Percentiles rank a stretch among this genome's conserved stretches.
phyloP scores from a whole-genome alignment of 2,888 invertebrate genomes.

The Sarcophaga caerulescens region DNA sequence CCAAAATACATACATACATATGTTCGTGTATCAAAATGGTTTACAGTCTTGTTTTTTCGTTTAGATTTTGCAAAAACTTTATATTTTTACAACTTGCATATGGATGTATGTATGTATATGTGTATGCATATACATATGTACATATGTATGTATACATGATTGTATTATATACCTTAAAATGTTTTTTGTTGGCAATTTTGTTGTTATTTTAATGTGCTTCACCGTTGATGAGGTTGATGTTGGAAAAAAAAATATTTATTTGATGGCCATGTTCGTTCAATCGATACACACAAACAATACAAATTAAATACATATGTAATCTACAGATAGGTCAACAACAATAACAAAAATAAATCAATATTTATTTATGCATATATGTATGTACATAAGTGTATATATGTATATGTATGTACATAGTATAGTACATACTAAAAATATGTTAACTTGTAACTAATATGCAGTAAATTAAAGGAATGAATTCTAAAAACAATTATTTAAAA shows the following conservation, averaged over 20 bases:
- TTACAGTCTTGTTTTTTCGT: neutral
- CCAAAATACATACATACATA: neutral
- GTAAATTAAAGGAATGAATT: too few species aligned
- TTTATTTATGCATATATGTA: neutral
- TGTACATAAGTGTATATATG: neutral
- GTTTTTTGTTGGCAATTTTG: neutral
- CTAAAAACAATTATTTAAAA: too few species aligned
- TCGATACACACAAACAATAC: slow-evolving; percentile 26
- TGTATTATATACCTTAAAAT: neutral
- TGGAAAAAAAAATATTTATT: slow-evolving; percentile 27
- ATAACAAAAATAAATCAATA: too few species aligned
- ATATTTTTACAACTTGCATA: neutral
- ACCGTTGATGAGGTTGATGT: slow-evolving; percentile 5
- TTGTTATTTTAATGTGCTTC: neutral
- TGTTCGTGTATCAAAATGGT: neutral
- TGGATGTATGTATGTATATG: neutral
- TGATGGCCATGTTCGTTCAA: slow-evolving; percentile 54
- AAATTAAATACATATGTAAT: neutral
- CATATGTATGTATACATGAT: neutral
- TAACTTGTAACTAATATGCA: too few species aligned
- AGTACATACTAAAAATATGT: neutral
- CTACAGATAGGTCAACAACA: too few species aligned
- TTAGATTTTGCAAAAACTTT: neutral
- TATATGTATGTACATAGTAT: neutral
- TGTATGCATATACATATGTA: neutral